Conservation (phyloP, 1,140 invertebrate species). For the Manduca sexta region DNA sequence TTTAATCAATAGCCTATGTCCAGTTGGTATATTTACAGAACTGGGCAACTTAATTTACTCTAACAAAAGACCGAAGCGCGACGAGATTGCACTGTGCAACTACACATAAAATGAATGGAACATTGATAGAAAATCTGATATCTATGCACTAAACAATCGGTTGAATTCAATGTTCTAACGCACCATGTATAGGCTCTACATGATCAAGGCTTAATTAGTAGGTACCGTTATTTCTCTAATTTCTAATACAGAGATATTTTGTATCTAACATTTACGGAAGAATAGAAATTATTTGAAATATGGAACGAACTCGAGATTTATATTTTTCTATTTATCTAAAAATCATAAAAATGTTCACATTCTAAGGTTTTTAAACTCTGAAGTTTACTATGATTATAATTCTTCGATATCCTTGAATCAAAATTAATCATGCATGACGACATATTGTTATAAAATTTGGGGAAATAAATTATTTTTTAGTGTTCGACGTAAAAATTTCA, state of each 20-base stretch:
- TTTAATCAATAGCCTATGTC: conserved; percentile 60
- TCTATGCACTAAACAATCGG: conserved; percentile 38
- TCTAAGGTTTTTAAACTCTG: no score
- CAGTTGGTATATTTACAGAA: conserved; percentile 63
- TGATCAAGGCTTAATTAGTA: conserved; percentile 53
- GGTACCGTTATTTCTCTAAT: conserved; percentile 47
- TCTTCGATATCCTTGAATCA: no score
- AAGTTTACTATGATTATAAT: no score
- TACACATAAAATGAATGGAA: conserved; percentile 29
- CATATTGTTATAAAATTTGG: no score
- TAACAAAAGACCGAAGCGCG: not conserved
- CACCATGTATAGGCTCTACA: conserved; percentile 54
- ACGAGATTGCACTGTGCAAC: conserved; percentile 32
- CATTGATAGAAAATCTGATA: conserved; percentile 39
- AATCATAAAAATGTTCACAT: no score
- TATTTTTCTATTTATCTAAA: not conserved
- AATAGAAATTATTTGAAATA: not conserved
- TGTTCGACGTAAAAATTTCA: no score
- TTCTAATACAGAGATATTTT: conserved; percentile 9
- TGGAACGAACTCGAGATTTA: no score
- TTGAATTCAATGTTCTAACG: conserved; percentile 35
- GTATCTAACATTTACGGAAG: not conserved
- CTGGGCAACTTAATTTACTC: conserved; percentile 38
- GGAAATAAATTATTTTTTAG: no score
- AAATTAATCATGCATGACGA: no score